Evolutionary conservation across 2,888 invertebrate genomes (phyloP), one percentile per base, ranked within the genome.

Genomic region (Rhopalosiphum nymphaeae): DNA sequence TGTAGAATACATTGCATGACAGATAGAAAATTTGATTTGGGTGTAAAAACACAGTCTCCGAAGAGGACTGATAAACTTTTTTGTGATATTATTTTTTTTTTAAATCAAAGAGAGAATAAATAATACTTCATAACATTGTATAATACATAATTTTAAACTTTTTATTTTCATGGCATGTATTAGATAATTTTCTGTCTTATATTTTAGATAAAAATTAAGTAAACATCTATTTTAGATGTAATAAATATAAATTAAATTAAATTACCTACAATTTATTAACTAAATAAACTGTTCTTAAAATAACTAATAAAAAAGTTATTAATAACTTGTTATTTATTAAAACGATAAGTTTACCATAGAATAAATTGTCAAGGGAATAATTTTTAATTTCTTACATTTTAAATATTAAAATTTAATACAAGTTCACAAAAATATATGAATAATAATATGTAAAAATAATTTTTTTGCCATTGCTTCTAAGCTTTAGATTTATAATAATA

Each of bases 11-110:
- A 46, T 29, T 29, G 46, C 29, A 49, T 78, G 46, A 87, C 46
- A 87, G n/a, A 87, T 49, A 87, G 49, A 88, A n/a, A 88, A 88
- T 53, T 88, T 88, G 53, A 53, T 88, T 49, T 87, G 87, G 49
- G 87, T 49, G 16, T 88, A 44, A 85, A 25, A 87, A 3, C 88
- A 36, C 11, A 53, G 29, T 21, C 53, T 16, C 26, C 53, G 36
- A 53, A 26, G 46, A 53, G 53, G 25, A 36, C 25, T 53, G 53
- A 53, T 88, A 78, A 78, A 78, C 78, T 78, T 36, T 78, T 78
- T 78, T 78, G n/a, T 36, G 78, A 78, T 78, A 36, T 25, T 53
- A 88, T 36, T 53, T 36, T 25, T 26, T 49, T 36, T n/a, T 88
- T 53, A 53, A 53, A 21, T 88, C 53, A 36, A 88, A 88, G 42